These are phyloP conservation scores for Hystrix brachyura DNA, from an alignment of 2,113 vertebrate genomes.

Conservation along the genomic window DNA sequence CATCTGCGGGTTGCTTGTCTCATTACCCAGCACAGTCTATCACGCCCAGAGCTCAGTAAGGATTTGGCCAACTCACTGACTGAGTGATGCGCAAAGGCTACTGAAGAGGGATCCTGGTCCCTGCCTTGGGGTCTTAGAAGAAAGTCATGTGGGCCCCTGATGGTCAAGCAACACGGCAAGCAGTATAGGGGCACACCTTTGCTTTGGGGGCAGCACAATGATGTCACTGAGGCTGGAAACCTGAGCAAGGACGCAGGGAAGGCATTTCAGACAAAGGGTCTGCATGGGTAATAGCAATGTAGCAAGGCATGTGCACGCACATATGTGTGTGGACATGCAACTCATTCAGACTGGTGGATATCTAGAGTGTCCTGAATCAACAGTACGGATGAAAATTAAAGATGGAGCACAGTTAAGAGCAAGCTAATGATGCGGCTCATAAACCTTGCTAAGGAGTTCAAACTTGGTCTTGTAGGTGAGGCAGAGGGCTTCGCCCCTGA, in stretches of 20 bases:
- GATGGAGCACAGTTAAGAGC: not conserved
- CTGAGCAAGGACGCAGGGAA: not conserved
- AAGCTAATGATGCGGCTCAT: not conserved
- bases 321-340: not conserved
- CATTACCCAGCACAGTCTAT: no score
- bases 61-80: not conserved
- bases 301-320: not conserved
- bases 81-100: not conserved
- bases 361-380: not conserved
- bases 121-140: not conserved
- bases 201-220: not conserved
- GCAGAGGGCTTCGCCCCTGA: not conserved
- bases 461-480: not conserved
- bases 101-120: not conserved
- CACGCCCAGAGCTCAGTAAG: rapidly evolving
- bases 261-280: not conserved
- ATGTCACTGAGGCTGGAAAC: not conserved
- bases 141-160: not conserved
- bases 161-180: not conserved
- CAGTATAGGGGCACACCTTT: not conserved
- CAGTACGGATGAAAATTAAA: not conserved
- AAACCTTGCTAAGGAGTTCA: not conserved
- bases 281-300: rapidly evolving
- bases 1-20: not conserved
- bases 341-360: not conserved